Conservation (phyloP, 2,797 vertebrate species). For the Avahi laniger region DNA sequence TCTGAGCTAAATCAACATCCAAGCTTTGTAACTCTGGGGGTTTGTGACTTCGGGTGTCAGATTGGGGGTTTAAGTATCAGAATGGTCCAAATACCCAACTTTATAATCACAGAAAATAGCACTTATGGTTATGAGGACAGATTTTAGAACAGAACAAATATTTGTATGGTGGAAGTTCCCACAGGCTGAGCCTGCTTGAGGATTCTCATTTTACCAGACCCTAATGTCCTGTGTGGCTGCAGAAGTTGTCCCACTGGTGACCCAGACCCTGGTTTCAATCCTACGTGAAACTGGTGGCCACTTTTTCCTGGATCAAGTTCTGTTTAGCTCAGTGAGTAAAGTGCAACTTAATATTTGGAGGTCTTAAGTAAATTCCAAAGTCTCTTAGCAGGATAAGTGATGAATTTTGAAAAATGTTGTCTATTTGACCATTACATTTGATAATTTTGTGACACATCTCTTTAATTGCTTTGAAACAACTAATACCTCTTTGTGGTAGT, state of each 20-base stretch:
- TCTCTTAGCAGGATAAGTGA: not conserved
- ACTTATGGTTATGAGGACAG: not conserved
- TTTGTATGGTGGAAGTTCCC: not conserved
- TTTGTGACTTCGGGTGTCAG: not conserved
- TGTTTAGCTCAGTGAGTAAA: not conserved
- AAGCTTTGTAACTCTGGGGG: not conserved
- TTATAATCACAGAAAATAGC: not conserved
- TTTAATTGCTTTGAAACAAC: constrained; percentile 20
- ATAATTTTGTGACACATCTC: constrained; percentile 15
- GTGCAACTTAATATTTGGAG: not conserved
- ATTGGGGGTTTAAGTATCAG: not conserved
- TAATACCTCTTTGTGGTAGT: not conserved
- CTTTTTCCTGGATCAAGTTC: not conserved
- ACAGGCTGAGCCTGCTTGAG: not conserved
- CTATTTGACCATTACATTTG: not conserved
- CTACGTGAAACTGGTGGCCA: not conserved
- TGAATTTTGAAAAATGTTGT: not conserved
- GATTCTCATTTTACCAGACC: not conserved
- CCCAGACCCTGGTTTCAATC: not conserved
- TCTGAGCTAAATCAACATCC: not conserved
- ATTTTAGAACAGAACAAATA: constrained; percentile 22
- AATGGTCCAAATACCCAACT: not conserved
- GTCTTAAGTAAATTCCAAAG: not conserved
- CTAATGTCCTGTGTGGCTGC: not conserved
- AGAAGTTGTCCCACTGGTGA: not conserved